These are phyloP conservation scores for Loris lydekkerianus DNA, from an alignment of 2,797 vertebrate genomes.

Conservation along the genomic window DNA sequence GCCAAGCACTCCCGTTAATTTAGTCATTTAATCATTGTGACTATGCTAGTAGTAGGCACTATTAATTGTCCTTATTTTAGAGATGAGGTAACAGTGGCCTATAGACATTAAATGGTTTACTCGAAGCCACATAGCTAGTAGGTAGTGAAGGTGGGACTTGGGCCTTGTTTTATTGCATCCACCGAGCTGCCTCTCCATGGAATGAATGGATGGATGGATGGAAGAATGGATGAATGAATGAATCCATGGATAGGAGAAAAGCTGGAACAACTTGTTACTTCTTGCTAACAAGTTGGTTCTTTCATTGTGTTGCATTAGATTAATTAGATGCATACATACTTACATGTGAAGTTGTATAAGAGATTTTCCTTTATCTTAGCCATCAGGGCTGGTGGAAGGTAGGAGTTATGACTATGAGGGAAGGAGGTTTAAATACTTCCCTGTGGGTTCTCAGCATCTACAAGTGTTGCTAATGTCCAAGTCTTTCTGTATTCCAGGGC, in stretches of 20 bases:
- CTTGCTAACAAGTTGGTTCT: not conserved
- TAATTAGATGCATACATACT: not conserved
- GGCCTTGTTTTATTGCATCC: not conserved
- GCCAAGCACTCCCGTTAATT: constrained; percentile 49
- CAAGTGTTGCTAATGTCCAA: not conserved
- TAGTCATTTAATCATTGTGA: constrained; percentile 65
- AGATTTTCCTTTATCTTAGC: constrained; percentile 14
- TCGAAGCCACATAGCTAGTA: not conserved
- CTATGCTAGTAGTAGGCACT: constrained; percentile 11
- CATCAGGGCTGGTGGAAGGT: not conserved
- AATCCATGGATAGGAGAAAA: not conserved
- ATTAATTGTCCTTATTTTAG: constrained; percentile 55
- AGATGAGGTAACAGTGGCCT: constrained; percentile 65
- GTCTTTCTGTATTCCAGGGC: not conserved
- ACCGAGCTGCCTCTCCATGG: not conserved
- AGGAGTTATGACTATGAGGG: not conserved
- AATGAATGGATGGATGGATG: not conserved
- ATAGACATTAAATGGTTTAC: not conserved
- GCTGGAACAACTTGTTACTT: constrained; percentile 39
- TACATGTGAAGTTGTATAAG: not conserved
- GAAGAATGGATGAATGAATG: not conserved
- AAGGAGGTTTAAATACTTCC: not conserved
- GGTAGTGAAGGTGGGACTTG: not conserved
- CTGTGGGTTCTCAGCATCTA: not conserved
- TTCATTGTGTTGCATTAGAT: not conserved